Evolutionary conservation across 2,888 invertebrate genomes (phyloP), one percentile per base, ranked within the genome.

Genomic region (Ganaspis brasiliensis): DNA sequence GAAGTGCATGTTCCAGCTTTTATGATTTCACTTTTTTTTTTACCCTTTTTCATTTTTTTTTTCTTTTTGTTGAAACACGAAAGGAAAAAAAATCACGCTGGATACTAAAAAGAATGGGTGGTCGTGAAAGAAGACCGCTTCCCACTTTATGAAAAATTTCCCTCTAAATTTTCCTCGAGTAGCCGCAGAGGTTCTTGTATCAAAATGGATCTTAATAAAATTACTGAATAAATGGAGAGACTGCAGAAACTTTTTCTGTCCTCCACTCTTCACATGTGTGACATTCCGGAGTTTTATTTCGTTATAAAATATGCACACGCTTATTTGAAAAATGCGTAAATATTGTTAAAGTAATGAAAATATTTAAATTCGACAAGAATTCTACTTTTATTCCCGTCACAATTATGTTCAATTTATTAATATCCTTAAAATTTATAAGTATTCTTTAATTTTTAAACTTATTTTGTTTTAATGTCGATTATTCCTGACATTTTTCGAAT

Each of bases 111-210:
- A 61, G 35, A 10, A 16, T 61, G 35, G 35, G 59, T 31, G 31
- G 16, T 61, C 31, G 35, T 35, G 59, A 61, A 61, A 61, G 59
- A 61, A 61, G 16, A 35, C 35, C 35, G 35, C 35, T 61, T 61
- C n/a, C 35, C 16, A 61, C 37, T 63, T 40, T 63, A 21, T 37
- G 35, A 63, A 63, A 63, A 40, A 35, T 59, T 35, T 63, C 59
- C 61, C 37, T 63, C 37, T 63, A 5, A 37, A 63, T 63, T 63
- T 63, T 19, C 21, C 37, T 63, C 37, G 12, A 40, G 61, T 37
- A 63, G 37, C 19, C 19, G 8, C 14, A 37, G 21, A 12, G 31
- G 2, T 21, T 21, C 37, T 63, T 10, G 19, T 40, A 10, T 63
- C 35, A 40, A 63, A 63, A 6, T 14, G 21, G 10, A 12, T 63